A percentile compares a stretch with the other conserved stretches of the same genome.
These are phyloP conservation scores for Cyrtonyx montezumae DNA, from an alignment of 2,113 vertebrate genomes.

Conservation along the genomic window DNA sequence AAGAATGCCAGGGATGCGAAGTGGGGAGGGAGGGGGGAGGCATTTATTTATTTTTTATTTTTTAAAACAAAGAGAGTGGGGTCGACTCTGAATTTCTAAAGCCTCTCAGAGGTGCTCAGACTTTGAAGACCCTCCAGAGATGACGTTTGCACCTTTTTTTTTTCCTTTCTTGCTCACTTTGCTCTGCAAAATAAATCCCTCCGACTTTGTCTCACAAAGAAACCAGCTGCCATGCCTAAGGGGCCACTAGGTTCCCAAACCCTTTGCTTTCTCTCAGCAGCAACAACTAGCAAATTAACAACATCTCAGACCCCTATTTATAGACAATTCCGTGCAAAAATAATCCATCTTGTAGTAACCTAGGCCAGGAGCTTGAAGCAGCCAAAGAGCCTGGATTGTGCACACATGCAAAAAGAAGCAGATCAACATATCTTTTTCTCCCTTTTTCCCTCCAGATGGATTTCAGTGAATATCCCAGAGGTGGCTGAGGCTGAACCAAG, in stretches of 20 bases:
- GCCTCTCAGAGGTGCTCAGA: neutral
- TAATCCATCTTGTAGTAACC: neutral
- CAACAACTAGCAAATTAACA: conserved; percentile 16
- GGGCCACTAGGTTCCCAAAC: neutral
- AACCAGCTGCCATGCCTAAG: neutral
- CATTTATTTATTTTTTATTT: conserved; percentile 22
- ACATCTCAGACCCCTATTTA: neutral
- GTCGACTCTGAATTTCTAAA: conserved; percentile 30
- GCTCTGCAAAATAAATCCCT: neutral
- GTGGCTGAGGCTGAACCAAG: neutral
- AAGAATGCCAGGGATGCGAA: neutral
- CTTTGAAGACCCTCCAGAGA: conserved; percentile 30
- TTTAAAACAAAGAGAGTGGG: conserved; percentile 26
- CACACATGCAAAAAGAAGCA: neutral
- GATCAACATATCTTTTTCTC: neutral
- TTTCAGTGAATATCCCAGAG: neutral
- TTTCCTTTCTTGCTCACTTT: neutral
- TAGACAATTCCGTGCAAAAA: neutral
- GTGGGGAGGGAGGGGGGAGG: neutral
- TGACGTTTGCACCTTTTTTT: neutral
- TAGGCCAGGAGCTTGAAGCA: neutral
- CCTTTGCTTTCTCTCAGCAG: neutral
- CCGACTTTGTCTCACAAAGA: conserved; percentile 22
- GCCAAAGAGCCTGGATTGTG: neutral
- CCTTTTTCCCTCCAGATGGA: neutral